Evolutionary conservation across 23 tunicate genomes (phyloP), one percentile per base, ranked within the genome.

Genomic region (Trididemnum clinides): DNA sequence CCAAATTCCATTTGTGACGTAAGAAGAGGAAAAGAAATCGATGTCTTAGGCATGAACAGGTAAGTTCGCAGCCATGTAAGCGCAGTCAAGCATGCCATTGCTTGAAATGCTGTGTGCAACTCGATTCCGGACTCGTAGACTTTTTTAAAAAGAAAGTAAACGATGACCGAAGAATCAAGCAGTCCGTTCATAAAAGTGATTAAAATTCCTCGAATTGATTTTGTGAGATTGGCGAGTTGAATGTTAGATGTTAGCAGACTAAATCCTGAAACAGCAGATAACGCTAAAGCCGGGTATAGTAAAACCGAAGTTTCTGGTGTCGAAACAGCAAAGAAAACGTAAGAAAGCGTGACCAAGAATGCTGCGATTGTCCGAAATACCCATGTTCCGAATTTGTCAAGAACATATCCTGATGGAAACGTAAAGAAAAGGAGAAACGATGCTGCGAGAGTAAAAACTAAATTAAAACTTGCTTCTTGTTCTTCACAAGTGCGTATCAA

Each of bases 151-250:
- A 83, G 23, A 18, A 83, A 71, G 32, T 35, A 83, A 39, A 83
- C 80, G 1, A 83, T 1, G 0, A 71, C 76, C 4, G 79, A 50
- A 5, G 87, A 71, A 32, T 83, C 87, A 44, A 65, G 71, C 69
- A 71, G 33, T 2, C 87, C 87, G 18, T 70, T 71, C 1, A 69
- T 51, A 2, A 83, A 71, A 29, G 87, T 83, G 19, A 71, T 26
- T 2, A 78, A 5, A 10, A 51, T 12, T 10, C 66, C 66, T 54
- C 65, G 36, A 2, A 20, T 35, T 26, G 51, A 34, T 51, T 70
- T 37, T 33, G 75, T 64, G n/a, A 89, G 57, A 31, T 89, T 84
- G 7, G 85, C 94, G 28, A 83, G 32, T 34, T 89, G 94, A 18
- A 84, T 51, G 71, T 89, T 89, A 20, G 36, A 25, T 2, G 28